phyloP scores from a whole-genome alignment of 2,113 vertebrate species.

The Cyanoliseus patagonus region DNA sequence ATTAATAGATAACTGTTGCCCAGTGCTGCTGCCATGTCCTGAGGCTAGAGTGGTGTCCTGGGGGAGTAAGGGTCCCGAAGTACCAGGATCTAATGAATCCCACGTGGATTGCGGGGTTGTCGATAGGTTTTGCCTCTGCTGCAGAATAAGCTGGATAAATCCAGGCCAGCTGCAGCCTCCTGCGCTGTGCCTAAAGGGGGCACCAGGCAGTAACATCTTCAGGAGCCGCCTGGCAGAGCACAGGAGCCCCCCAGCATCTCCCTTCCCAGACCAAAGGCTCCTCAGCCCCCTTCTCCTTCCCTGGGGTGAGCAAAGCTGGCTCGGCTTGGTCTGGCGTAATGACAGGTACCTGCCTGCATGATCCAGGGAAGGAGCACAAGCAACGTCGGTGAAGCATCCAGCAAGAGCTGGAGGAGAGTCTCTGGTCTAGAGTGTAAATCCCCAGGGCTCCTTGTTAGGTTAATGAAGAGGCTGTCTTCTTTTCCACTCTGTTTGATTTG shows the following conservation, averaged over 20 bases:
- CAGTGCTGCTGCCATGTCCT: not conserved
- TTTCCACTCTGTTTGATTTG: slow-evolving; percentile 58
- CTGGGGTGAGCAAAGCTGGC: not conserved
- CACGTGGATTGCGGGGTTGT: fast-evolving
- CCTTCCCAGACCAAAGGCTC: fast-evolving
- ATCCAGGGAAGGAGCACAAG: not conserved
- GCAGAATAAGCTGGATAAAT: not conserved
- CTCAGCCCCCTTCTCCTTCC: not conserved
- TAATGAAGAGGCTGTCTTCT: slow-evolving; percentile 64
- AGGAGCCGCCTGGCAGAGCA: not conserved
- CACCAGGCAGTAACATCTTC: not conserved
- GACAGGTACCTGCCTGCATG: not conserved
- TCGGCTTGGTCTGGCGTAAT: not conserved
- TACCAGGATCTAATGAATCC: not conserved
- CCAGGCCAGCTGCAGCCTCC: not conserved
- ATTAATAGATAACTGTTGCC: not conserved
- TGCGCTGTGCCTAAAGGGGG: slow-evolving; percentile 8
- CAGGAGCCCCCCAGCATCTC: not conserved
- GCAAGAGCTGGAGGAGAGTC: slow-evolving; percentile 1
- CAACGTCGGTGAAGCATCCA: not conserved
- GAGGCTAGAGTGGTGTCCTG: not conserved
- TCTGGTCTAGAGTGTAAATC: slow-evolving; percentile 6
- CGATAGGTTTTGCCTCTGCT: not conserved
- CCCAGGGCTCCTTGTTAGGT: slow-evolving; percentile 61
- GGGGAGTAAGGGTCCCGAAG: not conserved